Conservation (phyloP, 2,888 invertebrate genomes). For the Sepioteuthis lessoniana region DNA sequence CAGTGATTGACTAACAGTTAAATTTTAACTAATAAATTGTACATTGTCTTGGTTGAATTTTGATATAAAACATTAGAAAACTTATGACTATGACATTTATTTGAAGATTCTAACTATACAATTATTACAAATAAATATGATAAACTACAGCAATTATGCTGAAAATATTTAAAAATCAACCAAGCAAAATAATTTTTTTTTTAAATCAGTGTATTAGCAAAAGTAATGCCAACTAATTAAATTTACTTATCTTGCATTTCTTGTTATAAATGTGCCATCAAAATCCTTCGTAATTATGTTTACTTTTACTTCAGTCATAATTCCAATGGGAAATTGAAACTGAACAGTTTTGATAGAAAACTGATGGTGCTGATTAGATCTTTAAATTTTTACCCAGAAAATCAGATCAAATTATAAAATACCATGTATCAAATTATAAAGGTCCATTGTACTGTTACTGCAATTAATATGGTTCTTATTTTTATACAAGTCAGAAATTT, state of each 20-base stretch:
- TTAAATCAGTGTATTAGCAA: not conserved
- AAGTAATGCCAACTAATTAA: slow-evolving; percentile 13
- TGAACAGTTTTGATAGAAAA: not conserved
- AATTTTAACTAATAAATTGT: too few species aligned
- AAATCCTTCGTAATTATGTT: slow-evolving; percentile 7
- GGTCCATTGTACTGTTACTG: not conserved
- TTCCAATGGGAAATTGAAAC: not conserved
- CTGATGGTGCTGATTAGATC: not conserved
- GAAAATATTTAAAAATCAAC: not conserved
- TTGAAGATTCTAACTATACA: too few species aligned
- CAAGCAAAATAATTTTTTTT: not conserved
- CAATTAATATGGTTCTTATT: not conserved
- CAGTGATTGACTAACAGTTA: too few species aligned
- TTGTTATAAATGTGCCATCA: not conserved
- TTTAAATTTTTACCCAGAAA: not conserved
- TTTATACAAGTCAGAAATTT: not conserved
- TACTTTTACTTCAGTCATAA: not conserved
- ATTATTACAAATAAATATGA: not conserved
- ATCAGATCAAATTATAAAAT: not conserved
- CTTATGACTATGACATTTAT: too few species aligned
- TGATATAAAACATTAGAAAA: too few species aligned
- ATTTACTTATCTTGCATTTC: slow-evolving; percentile 16
- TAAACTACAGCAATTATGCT: not conserved
- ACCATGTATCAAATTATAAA: slow-evolving; percentile 2
- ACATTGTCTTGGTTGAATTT: too few species aligned